Percentiles rank a stretch among this genome's conserved stretches.
Conservation (phyloP, 2,797 vertebrate species). For the Periparus ater region DNA sequence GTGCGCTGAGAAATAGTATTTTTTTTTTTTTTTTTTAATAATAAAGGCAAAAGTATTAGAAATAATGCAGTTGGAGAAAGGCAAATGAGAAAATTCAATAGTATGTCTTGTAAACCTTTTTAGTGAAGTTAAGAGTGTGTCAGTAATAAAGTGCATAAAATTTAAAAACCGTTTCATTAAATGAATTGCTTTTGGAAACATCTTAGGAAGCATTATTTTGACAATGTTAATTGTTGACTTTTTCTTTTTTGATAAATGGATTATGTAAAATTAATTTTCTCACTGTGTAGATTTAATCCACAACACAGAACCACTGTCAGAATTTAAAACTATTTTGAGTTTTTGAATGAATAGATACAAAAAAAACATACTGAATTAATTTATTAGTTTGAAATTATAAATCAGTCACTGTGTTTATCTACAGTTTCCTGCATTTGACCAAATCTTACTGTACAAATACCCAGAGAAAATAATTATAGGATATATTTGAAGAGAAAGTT, state of each 20-base stretch:
- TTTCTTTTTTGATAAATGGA: conserved; percentile 47
- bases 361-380: background rate
- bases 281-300: conserved; percentile 51
- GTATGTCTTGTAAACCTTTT: conserved; percentile 2
- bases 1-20: background rate
- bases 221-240: conserved; percentile 60
- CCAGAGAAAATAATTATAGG: conserved; percentile 81
- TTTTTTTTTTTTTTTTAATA: background rate
- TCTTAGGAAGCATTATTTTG: conserved; percentile 36
- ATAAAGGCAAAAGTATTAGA: background rate
- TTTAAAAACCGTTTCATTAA: background rate
- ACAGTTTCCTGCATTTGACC: background rate
- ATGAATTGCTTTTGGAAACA: background rate
- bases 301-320: conserved; percentile 9
- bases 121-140: conserved; percentile 2
- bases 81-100: background rate
- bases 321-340: conserved; percentile 50
- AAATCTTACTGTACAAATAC: conserved; percentile 73
- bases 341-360: conserved; percentile 49
- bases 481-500: conserved; percentile 73
- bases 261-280: conserved; percentile 64
- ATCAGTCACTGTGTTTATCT: conserved; percentile 15
- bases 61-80: background rate
- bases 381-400: conserved; percentile 20
- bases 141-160: conserved; percentile 30